Evolutionary conservation across 2,797 vertebrate species (phyloP).

Genomic region (Taeniopygia guttata): DNA sequence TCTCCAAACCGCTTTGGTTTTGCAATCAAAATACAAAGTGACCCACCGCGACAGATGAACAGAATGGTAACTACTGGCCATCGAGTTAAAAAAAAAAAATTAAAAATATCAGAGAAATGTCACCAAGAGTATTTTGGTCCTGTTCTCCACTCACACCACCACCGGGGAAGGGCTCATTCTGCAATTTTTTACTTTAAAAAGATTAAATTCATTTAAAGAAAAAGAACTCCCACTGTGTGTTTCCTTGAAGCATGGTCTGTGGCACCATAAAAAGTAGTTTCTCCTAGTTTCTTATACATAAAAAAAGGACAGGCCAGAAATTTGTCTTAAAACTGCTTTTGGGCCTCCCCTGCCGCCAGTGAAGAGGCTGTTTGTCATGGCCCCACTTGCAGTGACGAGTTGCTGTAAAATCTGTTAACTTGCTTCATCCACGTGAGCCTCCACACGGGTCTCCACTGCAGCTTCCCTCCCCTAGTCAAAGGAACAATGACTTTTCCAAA

Average conservation of each 20-base stretch:
- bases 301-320: background rate
- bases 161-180: background rate
- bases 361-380: background rate
- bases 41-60: background rate
- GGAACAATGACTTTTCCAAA: background rate
- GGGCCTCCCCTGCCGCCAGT: background rate
- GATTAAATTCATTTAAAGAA: background rate
- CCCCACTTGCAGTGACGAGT: fast-evolving
- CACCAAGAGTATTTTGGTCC: background rate
- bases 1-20: background rate
- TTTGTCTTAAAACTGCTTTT: background rate
- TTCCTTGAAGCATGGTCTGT: background rate
- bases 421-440: background rate
- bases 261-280: background rate
- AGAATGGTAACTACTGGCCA: conserved; percentile 45
- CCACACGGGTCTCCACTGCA: background rate
- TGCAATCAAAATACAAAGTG: background rate
- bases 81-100: background rate
- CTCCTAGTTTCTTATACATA: background rate
- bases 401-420: background rate
- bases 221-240: background rate
- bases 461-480: background rate
- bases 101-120: background rate
- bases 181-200: background rate
- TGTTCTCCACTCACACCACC: background rate